Evolutionary conservation across 2,797 vertebrate species (phyloP).

Genomic region (Danio albolineatus): DNA sequence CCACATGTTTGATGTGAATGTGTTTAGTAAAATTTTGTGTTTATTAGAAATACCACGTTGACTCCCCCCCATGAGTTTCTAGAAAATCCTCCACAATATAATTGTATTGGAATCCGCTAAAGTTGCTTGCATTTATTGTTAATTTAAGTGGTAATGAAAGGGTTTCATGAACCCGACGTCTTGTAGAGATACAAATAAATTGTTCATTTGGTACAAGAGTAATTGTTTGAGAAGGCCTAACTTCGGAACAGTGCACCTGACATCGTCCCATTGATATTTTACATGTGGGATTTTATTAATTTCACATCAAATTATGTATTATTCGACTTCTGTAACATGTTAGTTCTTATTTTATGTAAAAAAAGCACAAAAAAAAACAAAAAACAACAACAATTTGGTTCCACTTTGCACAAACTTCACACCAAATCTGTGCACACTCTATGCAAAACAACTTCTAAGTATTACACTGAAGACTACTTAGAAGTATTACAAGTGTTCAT

Average conservation of each 20-base stretch:
- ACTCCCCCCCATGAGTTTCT: no score
- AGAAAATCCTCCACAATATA: neutral
- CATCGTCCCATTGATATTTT: neutral
- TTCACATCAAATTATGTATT: neutral
- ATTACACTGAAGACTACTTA: no score
- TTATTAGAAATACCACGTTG: neutral
- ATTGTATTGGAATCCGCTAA: neutral
- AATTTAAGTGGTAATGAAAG: neutral
- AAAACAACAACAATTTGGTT: neutral
- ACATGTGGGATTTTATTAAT: neutral
- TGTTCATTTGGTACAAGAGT: no score
- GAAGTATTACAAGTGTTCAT: neutral
- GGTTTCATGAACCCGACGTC: neutral
- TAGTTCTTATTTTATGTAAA: neutral
- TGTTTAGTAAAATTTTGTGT: neutral
- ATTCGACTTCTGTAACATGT: neutral
- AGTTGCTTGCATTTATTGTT: neutral
- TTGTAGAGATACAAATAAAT: neutral
- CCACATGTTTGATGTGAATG: neutral
- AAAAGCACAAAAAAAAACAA: neutral
- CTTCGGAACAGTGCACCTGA: neutral
- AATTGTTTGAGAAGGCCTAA: neutral
- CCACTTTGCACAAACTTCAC: neutral
- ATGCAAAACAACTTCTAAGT: neutral
- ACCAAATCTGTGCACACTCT: neutral